Evolutionary conservation across 2,797 vertebrate species (phyloP), one percentile per base, ranked within the genome.

Genomic region (Myiotriccus ornatus): DNA sequence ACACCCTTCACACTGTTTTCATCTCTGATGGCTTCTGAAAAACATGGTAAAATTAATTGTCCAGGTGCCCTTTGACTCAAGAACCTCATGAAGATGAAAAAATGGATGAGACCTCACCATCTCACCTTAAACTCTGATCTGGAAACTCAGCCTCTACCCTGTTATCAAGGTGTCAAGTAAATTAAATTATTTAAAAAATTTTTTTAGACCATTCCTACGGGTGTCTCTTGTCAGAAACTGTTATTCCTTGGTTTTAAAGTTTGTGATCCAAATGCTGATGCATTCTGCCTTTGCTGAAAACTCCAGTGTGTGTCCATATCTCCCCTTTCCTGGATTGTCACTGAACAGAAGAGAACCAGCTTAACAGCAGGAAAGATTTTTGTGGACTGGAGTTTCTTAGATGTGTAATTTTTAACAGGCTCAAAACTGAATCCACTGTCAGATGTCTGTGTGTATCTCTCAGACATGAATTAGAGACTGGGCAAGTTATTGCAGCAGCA

Each of bases 401-500:
- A 55, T 30, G 63, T 50, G 63, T 44, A 44, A 89, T 80, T 90
- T 78, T 89, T 87, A 80, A 67, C 25, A 79, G 87, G 19, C 64
- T 82, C 47, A 27, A 69, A 83, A 63, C 64, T 60, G 70, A 84
- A 84, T 68, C 86, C 63, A 21, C 53, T 68, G 43, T 47, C 89
- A 89, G 84, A 70, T 53, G 71, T 89, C 84, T 90, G 12, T 69
- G 74, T 78, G 70, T 57, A 35, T 69, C 77, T 78, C 77, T 71
- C 70, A 89, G 83, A 50, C 62, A 32, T 17, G 43, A 53, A 89
- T 60, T 59, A 84, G 80, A 90, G 80, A 25, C 57, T 28, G 63
- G 69, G 79, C 78, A 93, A 86, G 93, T 93, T 67, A 78, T 25
- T 88, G 73, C 79, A 90, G 89, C 73, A 85, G 73, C 64, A 86